A percentile compares a stretch with the other conserved stretches of the same genome.
Conservation (phyloP, 2,113 vertebrate genomes). For the Gallinago media region DNA sequence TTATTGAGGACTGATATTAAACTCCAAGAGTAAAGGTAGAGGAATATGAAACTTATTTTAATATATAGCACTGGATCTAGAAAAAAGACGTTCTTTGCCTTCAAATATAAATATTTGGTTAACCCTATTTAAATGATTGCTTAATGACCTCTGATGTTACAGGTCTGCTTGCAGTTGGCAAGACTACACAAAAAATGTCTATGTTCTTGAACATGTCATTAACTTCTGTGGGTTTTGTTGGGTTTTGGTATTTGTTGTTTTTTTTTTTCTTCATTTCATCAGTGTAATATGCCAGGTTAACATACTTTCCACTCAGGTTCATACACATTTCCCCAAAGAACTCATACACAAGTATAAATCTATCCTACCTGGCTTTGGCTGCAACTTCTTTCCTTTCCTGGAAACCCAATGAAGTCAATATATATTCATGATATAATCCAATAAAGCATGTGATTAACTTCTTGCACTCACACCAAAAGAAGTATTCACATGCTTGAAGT, state of each 20-base stretch:
- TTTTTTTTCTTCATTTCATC: background rate
- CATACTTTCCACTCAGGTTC: background rate
- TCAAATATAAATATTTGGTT: background rate
- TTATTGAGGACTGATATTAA: background rate
- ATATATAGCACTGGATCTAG: background rate
- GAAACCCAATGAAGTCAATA: background rate
- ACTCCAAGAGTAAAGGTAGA: background rate
- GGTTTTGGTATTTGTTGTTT: no score
- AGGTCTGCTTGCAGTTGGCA: background rate
- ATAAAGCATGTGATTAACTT: background rate
- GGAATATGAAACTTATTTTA: background rate
- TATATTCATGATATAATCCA: background rate
- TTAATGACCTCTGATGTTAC: background rate
- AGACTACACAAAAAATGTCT: background rate
- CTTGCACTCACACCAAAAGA: background rate
- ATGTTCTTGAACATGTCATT: background rate
- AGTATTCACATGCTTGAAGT: background rate
- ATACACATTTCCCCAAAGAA: background rate
- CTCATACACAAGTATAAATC: background rate
- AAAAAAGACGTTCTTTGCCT: background rate
- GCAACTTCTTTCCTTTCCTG: background rate
- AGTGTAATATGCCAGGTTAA: background rate
- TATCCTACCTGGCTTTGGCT: background rate
- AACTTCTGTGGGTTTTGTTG: accelerated
- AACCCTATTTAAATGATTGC: background rate